A percentile compares a stretch with the other conserved stretches of the same genome.
These are phyloP conservation scores for Cybosia mesomella DNA, from an alignment of 2,888 invertebrate genomes.

Conservation along the genomic window DNA sequence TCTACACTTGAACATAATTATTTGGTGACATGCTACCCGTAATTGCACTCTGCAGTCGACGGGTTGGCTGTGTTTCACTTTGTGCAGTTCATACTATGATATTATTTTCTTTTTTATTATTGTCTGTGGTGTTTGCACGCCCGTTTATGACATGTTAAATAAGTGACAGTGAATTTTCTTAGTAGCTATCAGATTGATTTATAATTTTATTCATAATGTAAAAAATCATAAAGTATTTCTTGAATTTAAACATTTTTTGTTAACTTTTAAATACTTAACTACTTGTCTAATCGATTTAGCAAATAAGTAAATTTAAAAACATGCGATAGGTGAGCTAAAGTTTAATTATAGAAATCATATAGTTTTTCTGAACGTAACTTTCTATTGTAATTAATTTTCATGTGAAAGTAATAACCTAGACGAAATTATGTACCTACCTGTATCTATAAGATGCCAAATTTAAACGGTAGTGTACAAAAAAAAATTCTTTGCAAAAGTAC, in stretches of 20 bases:
- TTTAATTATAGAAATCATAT: background rate
- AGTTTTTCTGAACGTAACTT: background rate
- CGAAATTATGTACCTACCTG: background rate
- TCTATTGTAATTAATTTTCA: background rate
- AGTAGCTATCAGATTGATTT: background rate
- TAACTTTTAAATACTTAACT: background rate
- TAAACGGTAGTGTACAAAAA: background rate
- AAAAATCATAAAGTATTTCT: background rate
- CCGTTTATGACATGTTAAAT: background rate
- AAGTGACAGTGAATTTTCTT: background rate
- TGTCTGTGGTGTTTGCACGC: slow-evolving; percentile 2
- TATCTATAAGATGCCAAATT: background rate
- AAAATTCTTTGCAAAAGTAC: background rate
- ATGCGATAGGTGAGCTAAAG: background rate
- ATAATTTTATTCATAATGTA: background rate
- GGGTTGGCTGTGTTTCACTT: slow-evolving; percentile 43
- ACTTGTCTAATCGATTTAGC: background rate
- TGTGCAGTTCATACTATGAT: background rate
- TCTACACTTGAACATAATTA: slow-evolving; percentile 63
- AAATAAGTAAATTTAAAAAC: background rate
- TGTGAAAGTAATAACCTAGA: background rate
- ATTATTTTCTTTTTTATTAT: slow-evolving; percentile 8
- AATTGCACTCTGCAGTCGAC: slow-evolving; percentile 42
- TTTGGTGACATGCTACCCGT: slow-evolving; percentile 65
- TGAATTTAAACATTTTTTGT: background rate